These are phyloP conservation scores for Toxotes chatareus DNA, from an alignment of 2,113 vertebrate species.

Conservation along the genomic window DNA sequence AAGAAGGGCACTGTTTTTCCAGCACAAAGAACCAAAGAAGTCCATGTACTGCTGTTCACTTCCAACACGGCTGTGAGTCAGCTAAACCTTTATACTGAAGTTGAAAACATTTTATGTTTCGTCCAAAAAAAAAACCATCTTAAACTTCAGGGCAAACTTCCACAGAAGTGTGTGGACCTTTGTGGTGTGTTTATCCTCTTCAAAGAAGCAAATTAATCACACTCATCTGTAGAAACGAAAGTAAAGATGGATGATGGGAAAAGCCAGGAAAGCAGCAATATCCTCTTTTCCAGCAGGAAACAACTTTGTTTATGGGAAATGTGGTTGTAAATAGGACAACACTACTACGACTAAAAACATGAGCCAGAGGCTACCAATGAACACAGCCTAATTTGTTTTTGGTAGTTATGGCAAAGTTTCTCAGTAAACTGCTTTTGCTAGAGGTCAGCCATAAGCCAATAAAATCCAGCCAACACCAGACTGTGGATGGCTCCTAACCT, in stretches of 20 bases:
- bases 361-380: not conserved
- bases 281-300: not conserved
- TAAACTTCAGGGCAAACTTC: not conserved
- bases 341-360: too few relatives aligned
- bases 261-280: not conserved
- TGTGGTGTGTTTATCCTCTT: not conserved
- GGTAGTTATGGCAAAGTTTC: not conserved
- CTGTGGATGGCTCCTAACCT: not conserved
- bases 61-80: not conserved
- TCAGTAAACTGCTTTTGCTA: not conserved
- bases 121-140: not conserved
- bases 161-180: not conserved
- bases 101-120: not conserved
- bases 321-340: not conserved
- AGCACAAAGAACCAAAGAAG: not conserved
- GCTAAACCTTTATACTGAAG: not conserved
- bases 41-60: not conserved
- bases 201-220: not conserved
- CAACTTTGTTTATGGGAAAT: not conserved
- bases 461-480: not conserved
- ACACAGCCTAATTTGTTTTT: not conserved
- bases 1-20: not conserved
- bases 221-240: not conserved
- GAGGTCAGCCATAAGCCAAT: not conserved
- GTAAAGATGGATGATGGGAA: too few relatives aligned